Percentiles rank a stretch among this genome's conserved stretches.
Evolutionary conservation across 2,797 vertebrate species (phyloP).

Genomic region (Strix occidentalis): DNA sequence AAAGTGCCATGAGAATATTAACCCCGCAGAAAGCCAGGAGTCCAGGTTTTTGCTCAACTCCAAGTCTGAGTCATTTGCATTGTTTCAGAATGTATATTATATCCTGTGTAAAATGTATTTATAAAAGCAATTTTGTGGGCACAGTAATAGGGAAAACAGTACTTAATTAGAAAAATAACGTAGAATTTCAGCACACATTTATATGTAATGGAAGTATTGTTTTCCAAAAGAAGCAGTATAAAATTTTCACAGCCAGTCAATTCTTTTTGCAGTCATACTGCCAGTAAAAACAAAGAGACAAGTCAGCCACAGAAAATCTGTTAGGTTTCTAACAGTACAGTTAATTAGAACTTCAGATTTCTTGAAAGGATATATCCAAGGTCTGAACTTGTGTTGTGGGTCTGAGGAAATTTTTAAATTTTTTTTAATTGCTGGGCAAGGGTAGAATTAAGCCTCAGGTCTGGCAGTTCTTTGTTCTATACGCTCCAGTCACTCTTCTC

Average conservation of each 20-base stretch:
- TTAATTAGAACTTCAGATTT: not conserved
- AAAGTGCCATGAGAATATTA: not conserved
- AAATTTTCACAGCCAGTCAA: not conserved
- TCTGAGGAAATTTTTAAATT: not conserved
- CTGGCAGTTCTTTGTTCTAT: not conserved
- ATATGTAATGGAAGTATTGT: not conserved
- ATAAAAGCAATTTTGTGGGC: not conserved
- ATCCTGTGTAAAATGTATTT: not conserved
- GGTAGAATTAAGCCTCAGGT: too few species aligned
- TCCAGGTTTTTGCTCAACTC: not conserved
- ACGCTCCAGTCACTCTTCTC: fast-evolving
- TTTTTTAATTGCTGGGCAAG: not conserved
- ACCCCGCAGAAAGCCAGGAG: not conserved
- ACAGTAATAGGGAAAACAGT: not conserved
- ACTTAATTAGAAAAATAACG: not conserved
- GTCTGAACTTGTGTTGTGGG: not conserved
- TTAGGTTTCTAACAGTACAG: not conserved
- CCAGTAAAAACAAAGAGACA: not conserved
- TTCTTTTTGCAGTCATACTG: not conserved
- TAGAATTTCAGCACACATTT: not conserved
- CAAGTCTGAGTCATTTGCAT: not conserved
- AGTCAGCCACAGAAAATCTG: not conserved
- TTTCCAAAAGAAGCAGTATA: not conserved
- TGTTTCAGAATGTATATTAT: not conserved
- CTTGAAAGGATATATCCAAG: not conserved